Percentiles rank a stretch among this genome's conserved stretches.
Evolutionary conservation across 2,797 vertebrate genomes (phyloP).

Genomic region (Euphonia xanthogaster): DNA sequence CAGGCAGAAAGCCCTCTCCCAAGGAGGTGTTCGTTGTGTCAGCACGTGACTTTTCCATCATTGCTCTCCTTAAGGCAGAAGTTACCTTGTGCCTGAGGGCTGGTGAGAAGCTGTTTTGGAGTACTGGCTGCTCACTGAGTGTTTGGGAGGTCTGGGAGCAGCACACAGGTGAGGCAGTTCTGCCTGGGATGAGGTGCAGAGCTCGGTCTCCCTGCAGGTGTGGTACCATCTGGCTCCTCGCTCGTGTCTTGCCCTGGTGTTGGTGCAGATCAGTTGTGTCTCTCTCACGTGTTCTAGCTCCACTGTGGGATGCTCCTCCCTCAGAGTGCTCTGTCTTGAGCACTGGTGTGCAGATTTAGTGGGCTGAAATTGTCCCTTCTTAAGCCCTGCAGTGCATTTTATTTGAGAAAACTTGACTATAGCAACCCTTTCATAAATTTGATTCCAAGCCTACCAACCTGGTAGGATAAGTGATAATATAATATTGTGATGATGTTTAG

Average conservation of each 20-base stretch:
- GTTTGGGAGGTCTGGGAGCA: not conserved
- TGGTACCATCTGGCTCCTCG: accelerated
- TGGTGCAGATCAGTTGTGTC: accelerated
- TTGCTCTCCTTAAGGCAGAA: not conserved
- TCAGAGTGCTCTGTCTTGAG: not conserved
- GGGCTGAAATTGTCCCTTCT: not conserved
- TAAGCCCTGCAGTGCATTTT: not conserved
- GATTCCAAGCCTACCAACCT: not conserved
- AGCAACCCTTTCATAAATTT: not conserved
- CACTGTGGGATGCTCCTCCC: accelerated
- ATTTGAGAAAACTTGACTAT: not conserved
- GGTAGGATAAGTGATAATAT: not conserved
- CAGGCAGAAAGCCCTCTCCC: not conserved
- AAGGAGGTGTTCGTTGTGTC: not conserved
- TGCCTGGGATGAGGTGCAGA: not conserved
- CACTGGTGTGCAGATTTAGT: not conserved
- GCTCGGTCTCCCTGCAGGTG: accelerated
- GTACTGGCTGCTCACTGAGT: accelerated
- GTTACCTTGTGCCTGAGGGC: not conserved
- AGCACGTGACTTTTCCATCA: not conserved
- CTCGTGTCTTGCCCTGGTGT: accelerated
- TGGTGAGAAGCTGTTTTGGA: not conserved
- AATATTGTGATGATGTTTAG: not conserved
- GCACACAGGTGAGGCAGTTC: accelerated
- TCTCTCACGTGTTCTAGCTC: accelerated